These are phyloP conservation scores for Sandelia bainsii DNA, from an alignment of 2,797 vertebrate species.

Conservation along the genomic window DNA sequence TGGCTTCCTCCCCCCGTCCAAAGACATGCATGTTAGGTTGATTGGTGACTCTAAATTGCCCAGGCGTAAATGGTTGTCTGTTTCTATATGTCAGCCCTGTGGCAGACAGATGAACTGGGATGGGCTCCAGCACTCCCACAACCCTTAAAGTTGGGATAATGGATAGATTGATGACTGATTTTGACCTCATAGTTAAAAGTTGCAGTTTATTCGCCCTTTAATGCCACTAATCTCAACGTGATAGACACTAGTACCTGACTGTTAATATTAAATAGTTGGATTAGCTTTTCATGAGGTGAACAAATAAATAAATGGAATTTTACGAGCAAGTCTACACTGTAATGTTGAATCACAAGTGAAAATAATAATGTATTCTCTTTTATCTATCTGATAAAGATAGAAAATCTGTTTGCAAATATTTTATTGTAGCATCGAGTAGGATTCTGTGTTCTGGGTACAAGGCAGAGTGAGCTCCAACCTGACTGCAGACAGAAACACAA, in stretches of 20 bases:
- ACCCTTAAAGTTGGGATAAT: too few relatives aligned
- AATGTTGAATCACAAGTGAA: conserved; percentile 21
- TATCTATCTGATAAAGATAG: conserved; percentile 9
- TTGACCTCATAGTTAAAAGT: neutral
- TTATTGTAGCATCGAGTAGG: neutral
- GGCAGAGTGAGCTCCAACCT: too few relatives aligned
- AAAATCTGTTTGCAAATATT: neutral
- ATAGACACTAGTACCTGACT: neutral
- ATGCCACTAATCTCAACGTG: neutral
- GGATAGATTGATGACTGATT: too few relatives aligned
- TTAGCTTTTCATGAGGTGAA: neutral
- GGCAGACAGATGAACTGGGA: too few relatives aligned
- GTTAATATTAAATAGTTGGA: neutral
- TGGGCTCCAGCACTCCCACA: too few relatives aligned
- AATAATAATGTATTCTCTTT: conserved; percentile 12
- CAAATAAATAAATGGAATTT: conserved; percentile 20
- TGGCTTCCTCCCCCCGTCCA: too few relatives aligned
- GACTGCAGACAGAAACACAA: neutral
- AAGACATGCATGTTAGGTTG: too few relatives aligned
- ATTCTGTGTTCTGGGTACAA: conserved; percentile 6
- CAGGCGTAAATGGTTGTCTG: too few relatives aligned
- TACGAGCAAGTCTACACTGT: neutral
- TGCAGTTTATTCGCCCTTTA: neutral
- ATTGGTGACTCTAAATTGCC: too few relatives aligned
- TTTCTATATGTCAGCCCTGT: too few relatives aligned